phyloP scores from a whole-genome alignment of 2,113 vertebrate genomes.

The Neogobius melanostomus region DNA sequence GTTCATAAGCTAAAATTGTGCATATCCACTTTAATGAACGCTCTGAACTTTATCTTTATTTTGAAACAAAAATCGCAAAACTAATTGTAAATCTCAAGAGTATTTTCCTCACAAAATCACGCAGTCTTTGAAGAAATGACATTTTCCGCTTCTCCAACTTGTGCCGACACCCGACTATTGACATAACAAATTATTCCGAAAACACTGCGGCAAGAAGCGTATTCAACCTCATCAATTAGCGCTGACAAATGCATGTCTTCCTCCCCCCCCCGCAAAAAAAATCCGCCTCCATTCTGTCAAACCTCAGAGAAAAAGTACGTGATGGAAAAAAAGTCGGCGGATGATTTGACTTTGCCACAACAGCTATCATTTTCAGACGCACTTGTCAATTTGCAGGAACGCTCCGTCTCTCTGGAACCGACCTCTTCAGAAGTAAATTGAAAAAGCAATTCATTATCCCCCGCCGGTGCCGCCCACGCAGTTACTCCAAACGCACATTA shows the following conservation, averaged over 20 bases:
- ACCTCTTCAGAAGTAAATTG: slow-evolving; percentile 58
- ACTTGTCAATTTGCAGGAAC: slow-evolving; percentile 43
- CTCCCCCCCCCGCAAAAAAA: not conserved
- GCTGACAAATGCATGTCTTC: too few relatives aligned
- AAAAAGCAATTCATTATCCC: slow-evolving; percentile 56
- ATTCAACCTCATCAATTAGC: too few relatives aligned
- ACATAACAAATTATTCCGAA: not conserved
- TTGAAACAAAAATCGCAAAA: too few relatives aligned
- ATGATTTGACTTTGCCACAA: slow-evolving; percentile 18
- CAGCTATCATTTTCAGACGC: slow-evolving; percentile 38
- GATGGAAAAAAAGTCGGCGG: slow-evolving; percentile 13
- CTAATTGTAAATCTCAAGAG: too few relatives aligned
- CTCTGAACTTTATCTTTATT: too few relatives aligned
- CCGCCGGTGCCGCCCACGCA: slow-evolving; percentile 16
- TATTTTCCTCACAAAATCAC: too few relatives aligned
- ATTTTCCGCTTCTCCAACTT: too few relatives aligned
- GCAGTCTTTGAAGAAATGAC: too few relatives aligned
- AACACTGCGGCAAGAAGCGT: not conserved
- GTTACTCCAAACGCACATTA: slow-evolving; percentile 8
- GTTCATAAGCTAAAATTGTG: too few relatives aligned
- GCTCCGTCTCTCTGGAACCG: slow-evolving; percentile 43
- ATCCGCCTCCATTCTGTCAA: not conserved
- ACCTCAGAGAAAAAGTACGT: not conserved
- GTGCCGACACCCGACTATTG: too few relatives aligned
- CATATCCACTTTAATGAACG: too few relatives aligned